A percentile compares a stretch with the other conserved stretches of the same genome.
Conservation (phyloP, 2,888 invertebrate species). For the Cerastis leucographa region DNA sequence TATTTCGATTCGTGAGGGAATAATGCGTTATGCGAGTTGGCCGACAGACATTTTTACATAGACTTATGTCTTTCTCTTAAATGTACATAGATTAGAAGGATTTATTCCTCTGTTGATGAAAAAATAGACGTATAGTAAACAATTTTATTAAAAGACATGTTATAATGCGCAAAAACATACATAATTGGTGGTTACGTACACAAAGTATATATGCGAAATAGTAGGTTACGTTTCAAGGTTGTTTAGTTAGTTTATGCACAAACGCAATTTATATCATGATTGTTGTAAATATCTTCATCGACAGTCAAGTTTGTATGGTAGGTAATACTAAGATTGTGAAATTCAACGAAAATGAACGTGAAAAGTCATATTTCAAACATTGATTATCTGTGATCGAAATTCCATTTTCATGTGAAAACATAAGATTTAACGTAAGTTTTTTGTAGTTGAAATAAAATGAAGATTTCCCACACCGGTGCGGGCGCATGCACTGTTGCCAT, state of each 20-base stretch:
- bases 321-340: neutral
- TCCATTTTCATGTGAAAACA: constrained; percentile 14
- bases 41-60: constrained; percentile 1
- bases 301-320: neutral
- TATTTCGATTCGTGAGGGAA: constrained; percentile 41
- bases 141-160: neutral
- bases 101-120: constrained; percentile 6
- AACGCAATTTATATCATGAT: neutral
- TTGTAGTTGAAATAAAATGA: neutral
- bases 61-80: constrained; percentile 4
- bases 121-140: neutral
- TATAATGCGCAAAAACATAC: neutral
- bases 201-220: neutral
- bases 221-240: neutral
- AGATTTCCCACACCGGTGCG: neutral
- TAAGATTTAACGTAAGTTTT: constrained; percentile 21
- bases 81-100: neutral
- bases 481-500: constrained; percentile 29
- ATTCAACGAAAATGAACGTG: neutral
- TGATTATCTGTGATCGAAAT: neutral
- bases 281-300: constrained; percentile 19
- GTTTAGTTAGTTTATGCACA: neutral
- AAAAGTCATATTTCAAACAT: neutral
- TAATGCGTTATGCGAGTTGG: constrained; percentile 14
- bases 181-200: neutral